Evolutionary conservation across 1,140 invertebrate genomes (phyloP), one percentile per base, ranked within the genome.

Genomic region (Trissolcus basalis): DNA sequence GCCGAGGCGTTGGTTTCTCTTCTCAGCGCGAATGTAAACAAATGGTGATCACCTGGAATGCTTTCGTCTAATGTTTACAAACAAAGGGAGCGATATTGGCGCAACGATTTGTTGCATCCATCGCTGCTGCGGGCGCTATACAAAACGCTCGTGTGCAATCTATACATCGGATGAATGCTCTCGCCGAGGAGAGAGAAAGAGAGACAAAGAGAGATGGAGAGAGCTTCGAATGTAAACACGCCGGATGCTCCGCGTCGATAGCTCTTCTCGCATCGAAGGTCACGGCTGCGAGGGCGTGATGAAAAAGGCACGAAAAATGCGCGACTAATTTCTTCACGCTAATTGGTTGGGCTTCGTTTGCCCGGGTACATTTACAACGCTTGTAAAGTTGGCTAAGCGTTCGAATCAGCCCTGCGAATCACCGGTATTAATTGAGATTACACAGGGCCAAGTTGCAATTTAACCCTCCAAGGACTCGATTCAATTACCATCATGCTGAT

Each of bases 131-230:
- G 36, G 36, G 9, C 9, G 36, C 36, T 27, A 35, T 72, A 43
- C 41, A 60, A 60, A 72, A 60, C 53, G 61, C 58, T 67, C 60
- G 48, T 56, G 43, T 59, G 53, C 67, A 73, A 67, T 67, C 70
- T 73, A 49, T 55, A 67, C 55, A 45, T 67, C 61, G 49, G 19
- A 27, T 27, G 19, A 27, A 27, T 27, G 19, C 19, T 27, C 19
- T 27, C 19, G n/a, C n/a, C n/a, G 19, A 27, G 19, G 19, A 27
- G 19, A 27, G 1, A 27, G 19, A 27, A 27, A 27, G 19, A 27
- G 19, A 27, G 19, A 27, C 2, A 27, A 6, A 27, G 19, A 27
- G 6, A 27, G 19, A n/a, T n/a, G n/a, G n/a, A n/a, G n/a, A n/a
- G n/a, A n/a, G 19, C 32, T 12, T 35, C 59, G 48, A 72, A 72